Base-by-base conservation (phyloP, 2,888 invertebrate species). In the Eurytoma adleriae region DNA sequence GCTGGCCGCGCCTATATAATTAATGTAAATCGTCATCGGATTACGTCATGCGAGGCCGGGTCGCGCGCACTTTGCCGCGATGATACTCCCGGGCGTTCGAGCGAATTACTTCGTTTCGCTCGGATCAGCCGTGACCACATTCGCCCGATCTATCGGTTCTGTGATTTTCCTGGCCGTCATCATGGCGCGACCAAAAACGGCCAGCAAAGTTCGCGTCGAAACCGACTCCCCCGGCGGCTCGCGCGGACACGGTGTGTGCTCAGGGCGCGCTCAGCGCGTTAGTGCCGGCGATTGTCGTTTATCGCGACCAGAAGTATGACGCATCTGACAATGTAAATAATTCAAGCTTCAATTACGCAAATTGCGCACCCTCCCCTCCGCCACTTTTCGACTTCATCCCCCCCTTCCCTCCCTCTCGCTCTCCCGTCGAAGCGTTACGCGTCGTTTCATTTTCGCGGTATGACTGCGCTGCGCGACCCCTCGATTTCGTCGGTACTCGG, bases 291-390 rank as follows among this genome's bases (percentile, higher is more conserved):
- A 81, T 81, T 75, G 74, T 71, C 82, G 83, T 83, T 84, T 84
- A 83, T 83, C 84, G 84, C 81, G 77, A 84, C 84, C 85, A 86
- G 86, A 86, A 88, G 88, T 87, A 89, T 88, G 88, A 89, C 87
- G 88, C 88, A 87, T 85, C 87, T 86, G 85, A 84, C 86, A 87
- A 85, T 87, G 89, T 90, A 88, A 90, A 90, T 89, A 90, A 90
- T 89, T 90, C 89, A 90, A 84, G 85, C 86, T 87, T 90, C 90
- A 89, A 90, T 90, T 90, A 89, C 89, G 88, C 87, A 89, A 90
- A 89, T 90, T 88, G 81, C 84, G 83, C 83, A 83, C 40, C 40
- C 40, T 40, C 7, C 40, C 40, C 40, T 40, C 7, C 10, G 40
- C 10, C 40, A 40, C 40, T 40, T 40, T 40, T 40, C 1, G 40